Conservation (phyloP, 2,797 vertebrate species). For the Gila robusta region DNA sequence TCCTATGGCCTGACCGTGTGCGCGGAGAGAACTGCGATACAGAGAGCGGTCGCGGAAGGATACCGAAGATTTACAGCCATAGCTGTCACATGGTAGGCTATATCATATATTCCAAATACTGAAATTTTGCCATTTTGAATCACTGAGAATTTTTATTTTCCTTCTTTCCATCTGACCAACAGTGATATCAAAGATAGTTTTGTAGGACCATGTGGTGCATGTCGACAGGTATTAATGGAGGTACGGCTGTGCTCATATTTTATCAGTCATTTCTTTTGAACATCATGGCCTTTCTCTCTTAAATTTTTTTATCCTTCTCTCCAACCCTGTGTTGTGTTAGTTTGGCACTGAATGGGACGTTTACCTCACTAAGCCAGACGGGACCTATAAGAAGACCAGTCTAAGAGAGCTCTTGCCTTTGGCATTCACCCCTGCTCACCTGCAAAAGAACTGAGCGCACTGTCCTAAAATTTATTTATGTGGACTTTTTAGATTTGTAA, state of each 20-base stretch:
- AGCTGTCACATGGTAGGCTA: conserved; percentile 85
- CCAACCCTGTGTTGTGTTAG: conserved; percentile 54
- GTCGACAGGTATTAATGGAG: conserved; percentile 94
- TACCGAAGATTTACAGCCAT: conserved; percentile 87
- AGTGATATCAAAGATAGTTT: conserved; percentile 86
- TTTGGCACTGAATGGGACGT: conserved; percentile 87
- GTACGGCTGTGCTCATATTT: conserved; percentile 68
- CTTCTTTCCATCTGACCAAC: conserved; percentile 13
- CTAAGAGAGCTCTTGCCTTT: conserved; percentile 86
- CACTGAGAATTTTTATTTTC: not conserved
- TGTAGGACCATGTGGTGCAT: conserved; percentile 89
- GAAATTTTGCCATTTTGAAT: not conserved
- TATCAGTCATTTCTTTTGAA: not conserved
- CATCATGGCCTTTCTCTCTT: conserved; percentile 17
- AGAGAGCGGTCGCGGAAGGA: conserved; percentile 89
- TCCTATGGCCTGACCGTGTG: conserved; percentile 86
- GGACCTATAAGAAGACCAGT: conserved; percentile 83
- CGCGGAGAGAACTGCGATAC: conserved; percentile 88
- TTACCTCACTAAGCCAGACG: conserved; percentile 88
- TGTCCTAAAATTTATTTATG: not conserved
- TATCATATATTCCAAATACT: not conserved
- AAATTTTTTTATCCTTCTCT: not conserved
- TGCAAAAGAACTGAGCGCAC: conserved; percentile 71
- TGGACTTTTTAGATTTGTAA: not conserved
- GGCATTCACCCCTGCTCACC: conserved; percentile 85